These are phyloP conservation scores for Pteropus rufus DNA, from an alignment of 2,797 vertebrate species.

Conservation along the genomic window DNA sequence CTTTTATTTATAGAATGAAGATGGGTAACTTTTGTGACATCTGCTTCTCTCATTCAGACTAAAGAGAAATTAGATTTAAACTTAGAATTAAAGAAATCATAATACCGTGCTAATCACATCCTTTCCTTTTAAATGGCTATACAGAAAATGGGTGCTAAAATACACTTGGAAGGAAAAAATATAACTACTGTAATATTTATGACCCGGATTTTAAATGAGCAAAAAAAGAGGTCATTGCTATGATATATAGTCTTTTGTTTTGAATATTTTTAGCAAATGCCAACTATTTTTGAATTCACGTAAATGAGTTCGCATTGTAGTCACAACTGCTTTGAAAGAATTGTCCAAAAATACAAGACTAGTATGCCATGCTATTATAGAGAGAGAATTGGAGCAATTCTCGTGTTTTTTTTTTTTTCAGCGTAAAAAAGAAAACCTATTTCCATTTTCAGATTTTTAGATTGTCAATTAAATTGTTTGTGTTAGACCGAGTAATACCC, in stretches of 20 bases:
- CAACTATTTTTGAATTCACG: neutral
- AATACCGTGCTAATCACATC: neutral
- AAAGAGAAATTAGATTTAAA: conserved; percentile 5
- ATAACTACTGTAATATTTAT: neutral
- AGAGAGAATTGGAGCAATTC: neutral
- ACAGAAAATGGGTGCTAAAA: neutral
- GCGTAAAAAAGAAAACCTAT: neutral
- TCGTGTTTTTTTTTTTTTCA: neutral
- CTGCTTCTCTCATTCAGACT: neutral
- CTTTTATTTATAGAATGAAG: conserved; percentile 52
- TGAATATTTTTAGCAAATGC: conserved; percentile 25
- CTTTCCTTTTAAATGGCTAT: neutral
- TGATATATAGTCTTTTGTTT: neutral
- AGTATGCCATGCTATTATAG: neutral
- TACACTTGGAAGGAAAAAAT: conserved; percentile 23
- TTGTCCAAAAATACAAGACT: neutral
- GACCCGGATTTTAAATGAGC: neutral
- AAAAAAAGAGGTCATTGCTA: neutral
- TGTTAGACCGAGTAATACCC: neutral
- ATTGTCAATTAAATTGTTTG: neutral
- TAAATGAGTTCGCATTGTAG: neutral
- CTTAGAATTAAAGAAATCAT: conserved; percentile 3
- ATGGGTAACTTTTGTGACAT: neutral
- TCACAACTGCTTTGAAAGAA: neutral
- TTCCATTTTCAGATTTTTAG: neutral